A percentile compares a stretch with the other conserved stretches of the same genome.
Conservation (phyloP, 2,888 invertebrate genomes). For the Acleris emargana region DNA sequence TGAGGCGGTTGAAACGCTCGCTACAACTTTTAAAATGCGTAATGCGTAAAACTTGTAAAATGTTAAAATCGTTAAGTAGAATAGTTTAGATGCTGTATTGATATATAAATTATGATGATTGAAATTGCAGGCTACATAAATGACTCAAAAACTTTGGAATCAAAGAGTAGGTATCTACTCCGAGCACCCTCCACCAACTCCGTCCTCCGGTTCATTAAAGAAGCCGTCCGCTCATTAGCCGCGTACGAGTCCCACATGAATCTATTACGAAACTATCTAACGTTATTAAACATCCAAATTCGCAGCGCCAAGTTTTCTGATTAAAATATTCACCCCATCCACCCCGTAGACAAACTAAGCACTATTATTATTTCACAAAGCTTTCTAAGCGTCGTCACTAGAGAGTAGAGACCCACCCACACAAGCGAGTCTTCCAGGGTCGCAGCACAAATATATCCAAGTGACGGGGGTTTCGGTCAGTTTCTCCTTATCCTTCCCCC, state of each 20-base stretch:
- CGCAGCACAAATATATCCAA: constrained; percentile 76
- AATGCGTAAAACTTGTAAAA: too few species aligned
- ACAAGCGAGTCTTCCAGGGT: constrained; percentile 56
- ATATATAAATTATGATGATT: too few species aligned
- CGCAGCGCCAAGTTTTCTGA: constrained; percentile 34
- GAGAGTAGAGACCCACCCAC: constrained; percentile 51
- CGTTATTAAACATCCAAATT: constrained; percentile 18
- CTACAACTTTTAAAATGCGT: too few species aligned
- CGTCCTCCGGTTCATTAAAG: neutral
- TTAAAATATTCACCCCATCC: constrained; percentile 45
- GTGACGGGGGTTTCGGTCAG: constrained; percentile 71
- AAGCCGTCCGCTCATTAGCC: neutral
- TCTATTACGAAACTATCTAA: constrained; percentile 25
- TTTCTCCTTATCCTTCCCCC: constrained; percentile 75
- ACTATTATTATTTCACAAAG: constrained; percentile 66
- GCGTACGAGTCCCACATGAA: constrained; percentile 20
- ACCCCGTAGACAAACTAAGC: constrained; percentile 51
- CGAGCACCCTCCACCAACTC: neutral
- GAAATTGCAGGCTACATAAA: too few species aligned
- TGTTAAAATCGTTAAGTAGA: too few species aligned
- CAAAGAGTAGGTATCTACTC: too few species aligned
- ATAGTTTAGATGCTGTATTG: too few species aligned
- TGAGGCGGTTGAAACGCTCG: too few species aligned
- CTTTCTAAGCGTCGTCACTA: constrained; percentile 64
- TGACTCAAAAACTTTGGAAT: too few species aligned